Percentiles rank a stretch among this genome's conserved stretches.
Evolutionary conservation across 2,888 invertebrate genomes (phyloP).

Genomic region (Tridacna gigas): DNA sequence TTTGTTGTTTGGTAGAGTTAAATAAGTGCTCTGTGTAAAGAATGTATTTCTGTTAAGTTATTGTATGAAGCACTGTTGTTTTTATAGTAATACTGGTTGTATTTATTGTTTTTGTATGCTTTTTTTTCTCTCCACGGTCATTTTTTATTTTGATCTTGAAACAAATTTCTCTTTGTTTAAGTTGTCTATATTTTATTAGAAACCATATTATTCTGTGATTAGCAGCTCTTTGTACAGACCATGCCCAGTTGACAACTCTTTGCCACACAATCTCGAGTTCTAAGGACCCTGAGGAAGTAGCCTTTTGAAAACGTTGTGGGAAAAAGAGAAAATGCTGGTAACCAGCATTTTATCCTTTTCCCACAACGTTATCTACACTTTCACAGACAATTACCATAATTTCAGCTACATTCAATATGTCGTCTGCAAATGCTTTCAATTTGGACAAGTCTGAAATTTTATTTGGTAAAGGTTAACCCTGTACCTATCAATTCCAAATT

Average conservation of each 20-base stretch:
- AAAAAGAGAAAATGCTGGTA: constrained; percentile 1
- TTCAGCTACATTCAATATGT: too few species aligned
- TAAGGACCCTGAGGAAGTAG: neutral
- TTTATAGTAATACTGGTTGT: constrained; percentile 22
- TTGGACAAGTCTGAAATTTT: too few species aligned
- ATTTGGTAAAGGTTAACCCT: too few species aligned
- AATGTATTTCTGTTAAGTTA: constrained; percentile 22
- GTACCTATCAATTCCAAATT: too few species aligned
- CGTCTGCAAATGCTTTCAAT: too few species aligned
- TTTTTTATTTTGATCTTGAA: neutral
- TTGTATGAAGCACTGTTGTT: constrained; percentile 27
- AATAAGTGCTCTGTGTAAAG: neutral
- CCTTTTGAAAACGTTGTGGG: neutral
- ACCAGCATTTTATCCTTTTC: constrained; percentile 4
- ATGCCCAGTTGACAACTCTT: neutral
- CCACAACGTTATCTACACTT: neutral
- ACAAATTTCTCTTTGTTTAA: constrained; percentile 5
- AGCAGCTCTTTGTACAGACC: neutral
- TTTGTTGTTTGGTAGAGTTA: neutral
- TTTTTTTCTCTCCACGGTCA: neutral
- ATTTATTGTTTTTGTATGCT: constrained; percentile 13
- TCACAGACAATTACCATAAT: too few species aligned
- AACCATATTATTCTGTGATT: constrained; percentile 7
- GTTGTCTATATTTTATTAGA: constrained; percentile 30
- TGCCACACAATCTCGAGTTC: neutral